Base-by-base conservation (phyloP, 2,113 vertebrate species). In the Lampris incognitus region DNA sequence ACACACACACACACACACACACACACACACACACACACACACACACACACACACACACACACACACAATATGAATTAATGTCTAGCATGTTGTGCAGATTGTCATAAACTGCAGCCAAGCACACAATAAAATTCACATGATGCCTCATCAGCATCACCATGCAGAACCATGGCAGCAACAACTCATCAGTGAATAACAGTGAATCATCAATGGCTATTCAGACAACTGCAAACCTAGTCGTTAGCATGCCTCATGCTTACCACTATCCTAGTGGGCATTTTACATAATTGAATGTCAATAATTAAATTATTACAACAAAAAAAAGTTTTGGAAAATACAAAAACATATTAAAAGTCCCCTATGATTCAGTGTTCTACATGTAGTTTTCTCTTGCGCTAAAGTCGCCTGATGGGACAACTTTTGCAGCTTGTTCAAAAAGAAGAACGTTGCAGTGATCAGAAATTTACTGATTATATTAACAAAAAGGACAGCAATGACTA, bases 61-160 rank as follows among this genome's bases (percentile, higher is more conserved):
- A 1, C 37, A 2, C 9, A 37, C n/a, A 11, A 59, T 55, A 3
- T 58, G 6, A 51, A 40, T 44, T 61, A 24, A 58, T 61, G 44
- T 9, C 10, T 24, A 11, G 7, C 38, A 66, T 69, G 65, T 2
- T 42, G 10, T 58, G 50, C 39, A 13, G 68, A 37, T 24, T n/a
- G 13, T 52, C 49, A 61, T 49, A 69, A 55, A 66, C 64, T 36
- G 5, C 5, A 59, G 7, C 9, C 1, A 36, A 9, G 56, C 41
- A 46, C 56, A 72, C 24, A 11, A 4, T 66, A 3, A 44, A 49
- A 46, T 8, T 55, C 9, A 58, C 63, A 74, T 5, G 70, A 72
- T 72, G 42, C 8, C 52, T 52, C 69, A 51, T 71, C 79, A 62
- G 51, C n/a, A 40, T 62, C 60, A n/a, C 10, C 13, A 44, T 65